Conservation (phyloP, 2,888 invertebrate species). For the Resseliella maxima region DNA sequence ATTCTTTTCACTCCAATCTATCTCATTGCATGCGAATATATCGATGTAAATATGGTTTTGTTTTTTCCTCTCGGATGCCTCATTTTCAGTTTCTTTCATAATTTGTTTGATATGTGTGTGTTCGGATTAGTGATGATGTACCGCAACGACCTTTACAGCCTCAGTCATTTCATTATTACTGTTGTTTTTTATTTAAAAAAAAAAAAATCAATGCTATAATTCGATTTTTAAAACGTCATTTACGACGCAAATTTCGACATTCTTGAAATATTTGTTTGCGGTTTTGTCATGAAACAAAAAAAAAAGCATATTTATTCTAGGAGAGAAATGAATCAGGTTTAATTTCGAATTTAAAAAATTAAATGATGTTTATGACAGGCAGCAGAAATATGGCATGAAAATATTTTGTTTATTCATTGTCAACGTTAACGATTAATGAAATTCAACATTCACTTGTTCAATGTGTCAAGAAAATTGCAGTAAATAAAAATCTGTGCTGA, state of each 20-base stretch:
- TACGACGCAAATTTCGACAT: not conserved
- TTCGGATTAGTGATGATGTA: conserved; percentile 18
- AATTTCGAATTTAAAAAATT: not conserved
- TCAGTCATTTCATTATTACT: not conserved
- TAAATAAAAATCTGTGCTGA: not conserved
- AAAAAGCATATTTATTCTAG: not conserved
- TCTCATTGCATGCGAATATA: conserved; percentile 15
- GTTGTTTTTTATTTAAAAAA: not conserved
- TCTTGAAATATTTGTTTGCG: not conserved
- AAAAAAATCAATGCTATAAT: not conserved
- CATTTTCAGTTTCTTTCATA: conserved; percentile 21
- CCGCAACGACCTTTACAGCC: conserved; percentile 31
- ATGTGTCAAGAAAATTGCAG: not conserved
- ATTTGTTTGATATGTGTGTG: not conserved
- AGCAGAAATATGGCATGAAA: not conserved
- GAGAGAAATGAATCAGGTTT: not conserved
- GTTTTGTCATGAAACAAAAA: not conserved
- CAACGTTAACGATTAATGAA: not conserved
- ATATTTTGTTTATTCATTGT: not conserved
- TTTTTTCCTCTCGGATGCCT: not conserved
- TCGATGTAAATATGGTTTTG: not conserved
- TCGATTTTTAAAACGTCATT: not conserved
- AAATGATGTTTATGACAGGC: not conserved
- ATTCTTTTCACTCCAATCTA: not conserved
- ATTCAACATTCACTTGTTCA: conserved; percentile 8